These are phyloP conservation scores for Leptopterna dolabrata DNA, from an alignment of 2,888 invertebrate species.

Conservation along the genomic window DNA sequence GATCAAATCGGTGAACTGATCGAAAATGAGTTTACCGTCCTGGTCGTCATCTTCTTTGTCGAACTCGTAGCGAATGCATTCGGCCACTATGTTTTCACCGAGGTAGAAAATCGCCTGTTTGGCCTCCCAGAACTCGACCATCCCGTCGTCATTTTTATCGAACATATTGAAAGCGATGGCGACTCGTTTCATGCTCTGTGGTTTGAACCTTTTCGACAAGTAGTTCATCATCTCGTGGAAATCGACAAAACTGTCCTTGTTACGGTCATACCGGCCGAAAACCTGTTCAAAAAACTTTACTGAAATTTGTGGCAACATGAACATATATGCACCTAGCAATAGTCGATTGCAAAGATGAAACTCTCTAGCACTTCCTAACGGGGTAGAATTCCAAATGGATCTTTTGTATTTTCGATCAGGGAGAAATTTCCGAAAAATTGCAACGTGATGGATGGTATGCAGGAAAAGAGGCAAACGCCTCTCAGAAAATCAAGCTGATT, in stretches of 20 bases:
- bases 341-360: too few species aligned
- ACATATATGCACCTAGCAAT: too few species aligned
- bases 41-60: slow-evolving; percentile 41
- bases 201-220: slow-evolving; percentile 26
- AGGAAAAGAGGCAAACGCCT: too few species aligned
- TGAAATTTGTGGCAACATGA: neutral
- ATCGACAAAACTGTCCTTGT: slow-evolving; percentile 52
- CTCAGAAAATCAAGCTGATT: too few species aligned
- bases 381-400: too few species aligned
- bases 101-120: slow-evolving; percentile 56
- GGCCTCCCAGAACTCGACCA: slow-evolving; percentile 49
- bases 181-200: neutral
- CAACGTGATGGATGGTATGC: too few species aligned
- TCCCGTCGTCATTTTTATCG: slow-evolving; percentile 56
- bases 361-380: too few species aligned
- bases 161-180: slow-evolving; percentile 53
- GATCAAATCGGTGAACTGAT: slow-evolving; percentile 24
- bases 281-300: neutral
- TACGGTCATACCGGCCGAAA: slow-evolving; percentile 28
- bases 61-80: slow-evolving; percentile 1
- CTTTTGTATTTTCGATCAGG: too few species aligned
- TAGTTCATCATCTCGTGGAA: slow-evolving; percentile 53
- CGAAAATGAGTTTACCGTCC: slow-evolving; percentile 48
- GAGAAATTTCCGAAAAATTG: too few species aligned
- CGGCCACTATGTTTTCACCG: slow-evolving; percentile 47